Evolutionary conservation across 2,113 vertebrate species (phyloP).

Genomic region (Erythrocercus mccallii): DNA sequence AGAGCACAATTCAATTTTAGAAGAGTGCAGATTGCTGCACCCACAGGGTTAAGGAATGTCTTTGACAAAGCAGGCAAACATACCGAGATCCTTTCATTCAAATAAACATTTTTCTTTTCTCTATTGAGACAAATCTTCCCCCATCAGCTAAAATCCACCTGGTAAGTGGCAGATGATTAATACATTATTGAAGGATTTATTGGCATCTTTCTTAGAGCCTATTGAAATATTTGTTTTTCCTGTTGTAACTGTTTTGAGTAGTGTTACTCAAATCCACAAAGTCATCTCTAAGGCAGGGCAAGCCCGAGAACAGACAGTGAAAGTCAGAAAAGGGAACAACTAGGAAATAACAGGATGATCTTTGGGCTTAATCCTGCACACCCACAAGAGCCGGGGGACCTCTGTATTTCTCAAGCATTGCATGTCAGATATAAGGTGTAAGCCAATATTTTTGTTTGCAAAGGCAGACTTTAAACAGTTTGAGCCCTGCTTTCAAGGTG

Average conservation of each 20-base stretch:
- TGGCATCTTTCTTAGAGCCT: not conserved
- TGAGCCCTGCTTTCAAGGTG: not conserved
- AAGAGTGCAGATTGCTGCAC: not conserved
- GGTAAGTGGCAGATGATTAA: not conserved
- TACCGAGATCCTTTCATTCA: not conserved
- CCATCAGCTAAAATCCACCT: not conserved
- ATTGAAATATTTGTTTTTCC: not conserved
- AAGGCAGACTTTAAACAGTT: not conserved
- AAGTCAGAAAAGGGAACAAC: not conserved
- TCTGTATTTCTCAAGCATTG: not conserved
- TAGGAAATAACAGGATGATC: not conserved
- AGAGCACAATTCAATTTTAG: not conserved
- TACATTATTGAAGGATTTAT: not conserved
- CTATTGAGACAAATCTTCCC: not conserved
- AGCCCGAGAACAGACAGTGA: not conserved
- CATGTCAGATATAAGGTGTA: not conserved
- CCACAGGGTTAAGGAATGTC: not conserved
- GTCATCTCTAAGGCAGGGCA: not conserved
- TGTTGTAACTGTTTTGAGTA: not conserved
- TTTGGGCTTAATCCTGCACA: not conserved
- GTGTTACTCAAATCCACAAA: not conserved
- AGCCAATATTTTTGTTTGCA: not conserved
- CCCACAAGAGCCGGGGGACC: not conserved
- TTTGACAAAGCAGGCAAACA: not conserved
- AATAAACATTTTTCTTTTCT: not conserved